Evolutionary conservation across 2,888 invertebrate genomes (phyloP).

Genomic region (Volucella inanis): DNA sequence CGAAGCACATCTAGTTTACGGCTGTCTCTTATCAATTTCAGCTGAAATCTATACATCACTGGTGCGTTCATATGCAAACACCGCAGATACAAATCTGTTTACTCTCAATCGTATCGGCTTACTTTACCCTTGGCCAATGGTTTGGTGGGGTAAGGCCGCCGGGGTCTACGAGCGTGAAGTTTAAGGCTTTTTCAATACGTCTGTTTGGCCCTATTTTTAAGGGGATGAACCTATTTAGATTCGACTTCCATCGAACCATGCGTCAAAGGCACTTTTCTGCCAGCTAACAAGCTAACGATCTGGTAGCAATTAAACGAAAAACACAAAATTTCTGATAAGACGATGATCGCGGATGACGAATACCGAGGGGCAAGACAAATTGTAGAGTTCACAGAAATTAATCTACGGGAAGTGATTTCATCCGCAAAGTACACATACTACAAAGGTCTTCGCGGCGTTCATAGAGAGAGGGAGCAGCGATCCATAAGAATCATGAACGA

Average conservation of each 20-base stretch:
- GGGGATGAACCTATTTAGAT: too few relatives aligned
- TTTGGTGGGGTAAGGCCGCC: too few relatives aligned
- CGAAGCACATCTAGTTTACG: background rate
- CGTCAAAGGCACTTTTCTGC: too few relatives aligned
- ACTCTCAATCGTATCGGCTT: too few relatives aligned
- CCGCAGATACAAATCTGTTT: constrained; percentile 3
- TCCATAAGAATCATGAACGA: background rate
- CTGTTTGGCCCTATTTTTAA: too few relatives aligned
- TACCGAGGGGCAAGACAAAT: constrained; percentile 1
- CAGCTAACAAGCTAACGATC: background rate
- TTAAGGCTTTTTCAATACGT: too few relatives aligned
- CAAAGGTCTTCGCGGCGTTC: background rate
- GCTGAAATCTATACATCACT: background rate
- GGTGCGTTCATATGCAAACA: constrained; percentile 20
- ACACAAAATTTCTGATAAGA: constrained; percentile 35
- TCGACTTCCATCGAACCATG: too few relatives aligned
- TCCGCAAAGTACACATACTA: background rate
- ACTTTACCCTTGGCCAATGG: too few relatives aligned
- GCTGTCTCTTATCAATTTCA: constrained; percentile 31
- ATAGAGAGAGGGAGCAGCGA: constrained; percentile 27
- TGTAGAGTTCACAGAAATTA: constrained; percentile 33
- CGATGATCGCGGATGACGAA: background rate
- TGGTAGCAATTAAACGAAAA: constrained; percentile 12
- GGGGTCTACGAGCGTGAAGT: too few relatives aligned
- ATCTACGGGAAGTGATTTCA: constrained; percentile 17